Conservation (phyloP, 2,113 vertebrate genomes). For the Pithys albifrons region DNA sequence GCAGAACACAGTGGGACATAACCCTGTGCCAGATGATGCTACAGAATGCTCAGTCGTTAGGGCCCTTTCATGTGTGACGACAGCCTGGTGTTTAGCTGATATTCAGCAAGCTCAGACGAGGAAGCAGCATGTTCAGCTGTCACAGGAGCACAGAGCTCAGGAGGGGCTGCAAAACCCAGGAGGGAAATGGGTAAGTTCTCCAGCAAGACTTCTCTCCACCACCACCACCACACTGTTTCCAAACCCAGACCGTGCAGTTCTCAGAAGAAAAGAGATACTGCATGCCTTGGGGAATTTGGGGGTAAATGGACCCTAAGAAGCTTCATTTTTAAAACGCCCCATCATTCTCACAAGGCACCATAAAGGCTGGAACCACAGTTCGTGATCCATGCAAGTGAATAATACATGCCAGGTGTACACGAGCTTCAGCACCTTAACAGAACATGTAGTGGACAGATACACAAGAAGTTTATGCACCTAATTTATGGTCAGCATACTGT, state of each 20-base stretch:
- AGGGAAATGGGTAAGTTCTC: neutral
- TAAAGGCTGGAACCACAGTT: neutral
- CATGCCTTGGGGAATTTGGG: neutral
- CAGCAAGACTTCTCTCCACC: neutral
- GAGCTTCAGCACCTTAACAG: neutral
- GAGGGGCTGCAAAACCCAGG: neutral
- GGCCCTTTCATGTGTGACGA: rapidly evolving
- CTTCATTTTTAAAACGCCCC: neutral
- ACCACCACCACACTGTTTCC: neutral
- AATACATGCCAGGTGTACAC: neutral
- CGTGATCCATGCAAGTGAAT: neutral
- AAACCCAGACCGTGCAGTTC: neutral
- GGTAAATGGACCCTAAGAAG: neutral
- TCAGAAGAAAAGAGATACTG: neutral
- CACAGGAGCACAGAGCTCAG: neutral
- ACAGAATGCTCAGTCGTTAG: neutral
- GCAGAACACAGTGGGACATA: neutral
- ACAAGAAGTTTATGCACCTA: neutral
- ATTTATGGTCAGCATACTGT: neutral
- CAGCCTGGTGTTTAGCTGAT: neutral
- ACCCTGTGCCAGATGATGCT: neutral
- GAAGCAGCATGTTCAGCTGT: neutral
- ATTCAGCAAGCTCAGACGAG: neutral
- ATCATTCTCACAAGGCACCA: neutral
- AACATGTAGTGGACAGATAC: rapidly evolving